Evolutionary conservation across 2,797 vertebrate species (phyloP).

Genomic region (Trematomus bernacchii): DNA sequence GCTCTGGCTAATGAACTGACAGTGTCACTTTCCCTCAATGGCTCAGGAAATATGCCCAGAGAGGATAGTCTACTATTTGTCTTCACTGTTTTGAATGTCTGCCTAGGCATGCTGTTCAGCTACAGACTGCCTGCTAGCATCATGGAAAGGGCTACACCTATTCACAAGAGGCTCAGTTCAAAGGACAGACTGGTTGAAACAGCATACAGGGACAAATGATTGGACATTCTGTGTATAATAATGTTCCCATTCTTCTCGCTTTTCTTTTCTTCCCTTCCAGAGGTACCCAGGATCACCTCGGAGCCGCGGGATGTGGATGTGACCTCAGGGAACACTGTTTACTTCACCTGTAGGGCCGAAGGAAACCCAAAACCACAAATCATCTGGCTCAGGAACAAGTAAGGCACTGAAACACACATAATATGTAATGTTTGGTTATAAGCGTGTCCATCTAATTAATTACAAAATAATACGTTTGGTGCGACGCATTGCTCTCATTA

Average conservation of each 20-base stretch:
- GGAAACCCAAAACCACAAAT: conserved; percentile 99
- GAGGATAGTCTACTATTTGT: background rate
- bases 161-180: background rate
- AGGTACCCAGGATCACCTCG: conserved; percentile 97
- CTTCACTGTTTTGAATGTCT: background rate
- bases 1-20: background rate
- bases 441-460: too few relatives aligned
- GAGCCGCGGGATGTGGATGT: conserved; percentile 98
- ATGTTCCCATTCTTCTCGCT: background rate
- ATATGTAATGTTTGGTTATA: too few relatives aligned
- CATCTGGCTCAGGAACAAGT: conserved; percentile 99
- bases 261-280: conserved; percentile 73
- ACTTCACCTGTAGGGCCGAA: conserved; percentile 98
- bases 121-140: background rate
- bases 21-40: background rate
- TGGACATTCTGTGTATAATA: background rate
- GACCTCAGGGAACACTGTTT: conserved; percentile 97
- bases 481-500: too few relatives aligned
- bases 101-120: background rate
- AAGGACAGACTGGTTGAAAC: background rate
- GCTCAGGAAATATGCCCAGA: background rate
- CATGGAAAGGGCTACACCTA: background rate
- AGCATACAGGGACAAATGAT: background rate
- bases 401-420: conserved; percentile 59
- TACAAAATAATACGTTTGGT: too few relatives aligned